Percentiles rank a stretch among this genome's conserved stretches.
Conservation (phyloP, 2,113 vertebrate genomes). For the Ailuropoda melanoleuca region DNA sequence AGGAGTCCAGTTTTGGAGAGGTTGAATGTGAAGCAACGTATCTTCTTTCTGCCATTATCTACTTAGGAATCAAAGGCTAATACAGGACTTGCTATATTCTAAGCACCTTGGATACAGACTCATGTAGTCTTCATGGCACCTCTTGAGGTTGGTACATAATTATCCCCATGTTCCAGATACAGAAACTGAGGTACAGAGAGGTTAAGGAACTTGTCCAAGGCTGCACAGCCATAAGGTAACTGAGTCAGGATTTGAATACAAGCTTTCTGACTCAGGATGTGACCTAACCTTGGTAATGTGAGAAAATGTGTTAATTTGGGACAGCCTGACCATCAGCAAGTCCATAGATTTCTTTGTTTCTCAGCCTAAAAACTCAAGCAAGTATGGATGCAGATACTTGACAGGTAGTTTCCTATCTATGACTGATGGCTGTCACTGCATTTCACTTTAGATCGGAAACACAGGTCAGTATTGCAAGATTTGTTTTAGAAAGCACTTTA, state of each 20-base stretch:
- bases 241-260: not conserved
- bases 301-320: not conserved
- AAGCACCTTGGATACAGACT: not conserved
- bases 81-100: not conserved
- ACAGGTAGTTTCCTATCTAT: not conserved
- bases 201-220: not conserved
- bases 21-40: not conserved
- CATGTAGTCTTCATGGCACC: not conserved
- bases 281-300: not conserved
- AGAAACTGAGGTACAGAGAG: not conserved
- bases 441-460: not conserved
- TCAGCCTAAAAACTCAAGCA: not conserved
- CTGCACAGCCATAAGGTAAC: not conserved
- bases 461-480: not conserved
- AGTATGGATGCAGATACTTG: not conserved
- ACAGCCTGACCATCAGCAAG: not conserved
- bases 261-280: not conserved
- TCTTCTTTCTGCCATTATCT: not conserved
- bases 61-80: not conserved
- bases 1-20: not conserved
- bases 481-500: not conserved
- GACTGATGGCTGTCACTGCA: not conserved
- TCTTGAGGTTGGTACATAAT: not conserved
- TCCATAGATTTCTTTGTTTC: not conserved
- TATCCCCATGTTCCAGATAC: not conserved